These are phyloP conservation scores for Autographa gamma DNA, from an alignment of 2,888 invertebrate species.

Conservation along the genomic window DNA sequence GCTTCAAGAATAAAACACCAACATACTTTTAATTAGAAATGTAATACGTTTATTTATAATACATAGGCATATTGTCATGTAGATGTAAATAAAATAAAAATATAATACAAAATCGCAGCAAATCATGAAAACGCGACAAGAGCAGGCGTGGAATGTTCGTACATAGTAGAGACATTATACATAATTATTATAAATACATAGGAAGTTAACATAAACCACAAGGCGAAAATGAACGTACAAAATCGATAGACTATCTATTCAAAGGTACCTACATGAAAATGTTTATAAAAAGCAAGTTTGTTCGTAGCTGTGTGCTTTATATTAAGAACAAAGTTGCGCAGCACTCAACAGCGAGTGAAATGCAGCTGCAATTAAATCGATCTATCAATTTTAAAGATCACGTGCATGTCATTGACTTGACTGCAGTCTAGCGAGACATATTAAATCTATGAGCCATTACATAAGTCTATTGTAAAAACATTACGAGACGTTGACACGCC, in stretches of 20 bases:
- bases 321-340: constrained; percentile 34
- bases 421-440: constrained; percentile 51
- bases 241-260: constrained; percentile 23
- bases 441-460: constrained; percentile 42
- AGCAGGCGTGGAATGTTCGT: constrained; percentile 65
- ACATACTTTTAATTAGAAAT: constrained; percentile 60
- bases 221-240: constrained; percentile 21
- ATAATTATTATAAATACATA: constrained; percentile 20
- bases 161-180: constrained; percentile 19
- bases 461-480: constrained; percentile 40
- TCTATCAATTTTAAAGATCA: constrained; percentile 46
- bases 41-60: constrained; percentile 65
- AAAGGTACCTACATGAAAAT: constrained; percentile 17
- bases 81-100: constrained; percentile 63
- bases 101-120: constrained; percentile 61
- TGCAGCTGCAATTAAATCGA: constrained; percentile 40
- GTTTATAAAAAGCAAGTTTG: constrained; percentile 35
- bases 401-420: constrained; percentile 49
- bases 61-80: constrained; percentile 77
- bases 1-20: constrained; percentile 19
- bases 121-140: constrained; percentile 61
- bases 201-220: constrained; percentile 17
- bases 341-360: constrained; percentile 33
- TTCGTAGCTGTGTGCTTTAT: constrained; percentile 32
- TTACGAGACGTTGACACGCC: constrained; percentile 33